A percentile compares a stretch with the other conserved stretches of the same genome.
Conservation (phyloP, 2,113 vertebrate genomes). For the Lophius piscatorius region DNA sequence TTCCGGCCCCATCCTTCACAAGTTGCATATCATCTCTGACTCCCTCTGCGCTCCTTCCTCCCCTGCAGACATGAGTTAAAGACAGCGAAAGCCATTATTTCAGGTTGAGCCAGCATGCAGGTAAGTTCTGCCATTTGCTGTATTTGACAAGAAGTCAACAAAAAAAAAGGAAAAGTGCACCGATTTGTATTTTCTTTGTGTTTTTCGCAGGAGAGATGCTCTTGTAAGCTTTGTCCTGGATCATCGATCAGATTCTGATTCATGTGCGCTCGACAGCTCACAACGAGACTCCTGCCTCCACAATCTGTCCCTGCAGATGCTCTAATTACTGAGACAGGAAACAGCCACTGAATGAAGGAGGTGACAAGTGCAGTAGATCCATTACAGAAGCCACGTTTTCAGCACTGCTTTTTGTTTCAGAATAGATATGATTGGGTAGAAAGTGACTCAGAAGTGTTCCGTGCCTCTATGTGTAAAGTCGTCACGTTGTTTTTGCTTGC, state of each 20-base stretch:
- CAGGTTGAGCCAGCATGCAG: constrained; percentile 1
- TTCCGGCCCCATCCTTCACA: constrained; percentile 18
- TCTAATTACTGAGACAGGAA: constrained; percentile 7
- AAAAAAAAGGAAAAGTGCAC: too few relatives aligned
- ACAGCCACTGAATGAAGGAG: constrained; percentile 1
- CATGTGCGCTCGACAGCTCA: constrained; percentile 26
- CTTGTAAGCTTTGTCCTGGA: neutral
- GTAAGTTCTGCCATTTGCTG: neutral
- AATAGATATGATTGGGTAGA: constrained; percentile 1
- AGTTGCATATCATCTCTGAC: constrained; percentile 12
- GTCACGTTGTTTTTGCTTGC: constrained; percentile 14
- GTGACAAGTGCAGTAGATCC: neutral
- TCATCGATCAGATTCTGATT: constrained; percentile 24
- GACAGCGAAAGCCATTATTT: neutral
- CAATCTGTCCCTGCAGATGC: constrained; percentile 19
- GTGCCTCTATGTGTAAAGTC: constrained; percentile 44
- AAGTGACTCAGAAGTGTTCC: constrained; percentile 12
- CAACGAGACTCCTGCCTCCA: constrained; percentile 15
- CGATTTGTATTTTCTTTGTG: neutral
- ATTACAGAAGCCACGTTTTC: neutral
- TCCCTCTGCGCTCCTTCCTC: too few relatives aligned
- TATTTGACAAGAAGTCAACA: neutral
- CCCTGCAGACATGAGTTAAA: constrained; percentile 5
- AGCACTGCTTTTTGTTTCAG: constrained; percentile 3
- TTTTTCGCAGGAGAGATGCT: too few relatives aligned